Percentiles rank a stretch among this genome's conserved stretches.
Evolutionary conservation across 2,797 vertebrate species (phyloP).

Genomic region (Melanotaenia maccullochi): DNA sequence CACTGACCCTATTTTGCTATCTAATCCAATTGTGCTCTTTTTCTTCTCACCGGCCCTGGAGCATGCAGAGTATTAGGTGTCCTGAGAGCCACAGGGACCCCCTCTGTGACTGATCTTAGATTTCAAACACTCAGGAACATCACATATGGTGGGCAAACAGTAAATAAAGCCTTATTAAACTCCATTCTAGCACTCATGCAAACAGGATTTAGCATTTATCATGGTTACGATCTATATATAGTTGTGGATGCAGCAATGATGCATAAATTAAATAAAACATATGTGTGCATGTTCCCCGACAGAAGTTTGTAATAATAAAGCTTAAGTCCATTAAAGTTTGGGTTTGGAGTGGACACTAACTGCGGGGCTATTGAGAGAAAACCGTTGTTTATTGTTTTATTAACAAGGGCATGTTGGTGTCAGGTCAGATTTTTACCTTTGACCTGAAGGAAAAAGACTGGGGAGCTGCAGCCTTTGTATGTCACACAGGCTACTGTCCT

Average conservation of each 20-base stretch:
- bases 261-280: conserved; percentile 15
- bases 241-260: conserved; percentile 12
- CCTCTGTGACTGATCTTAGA: conserved; percentile 78
- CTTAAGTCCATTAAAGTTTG: conserved; percentile 47
- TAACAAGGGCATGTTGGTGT: conserved; percentile 80
- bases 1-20: conserved; percentile 91
- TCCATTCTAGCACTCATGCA: conserved; percentile 40
- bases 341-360: conserved; percentile 41
- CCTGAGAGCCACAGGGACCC: conserved; percentile 75
- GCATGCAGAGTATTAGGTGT: conserved; percentile 86
- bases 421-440: conserved; percentile 78
- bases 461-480: conserved; percentile 53
- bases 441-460: conserved; percentile 69
- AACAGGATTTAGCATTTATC: conserved; percentile 31
- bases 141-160: conserved; percentile 78
- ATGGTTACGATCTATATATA: conserved; percentile 20
- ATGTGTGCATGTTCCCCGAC: not conserved
- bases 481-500: conserved; percentile 47
- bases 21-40: conserved; percentile 91
- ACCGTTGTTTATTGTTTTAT: conserved; percentile 84
- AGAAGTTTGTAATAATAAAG: conserved; percentile 28
- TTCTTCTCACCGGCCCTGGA: conserved; percentile 83
- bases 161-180: conserved; percentile 78
- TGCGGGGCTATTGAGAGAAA: conserved; percentile 64
- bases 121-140: conserved; percentile 84